A percentile compares a stretch with the other conserved stretches of the same genome.
Evolutionary conservation across 1,140 invertebrate species (phyloP).

Genomic region (Heliconius himera): DNA sequence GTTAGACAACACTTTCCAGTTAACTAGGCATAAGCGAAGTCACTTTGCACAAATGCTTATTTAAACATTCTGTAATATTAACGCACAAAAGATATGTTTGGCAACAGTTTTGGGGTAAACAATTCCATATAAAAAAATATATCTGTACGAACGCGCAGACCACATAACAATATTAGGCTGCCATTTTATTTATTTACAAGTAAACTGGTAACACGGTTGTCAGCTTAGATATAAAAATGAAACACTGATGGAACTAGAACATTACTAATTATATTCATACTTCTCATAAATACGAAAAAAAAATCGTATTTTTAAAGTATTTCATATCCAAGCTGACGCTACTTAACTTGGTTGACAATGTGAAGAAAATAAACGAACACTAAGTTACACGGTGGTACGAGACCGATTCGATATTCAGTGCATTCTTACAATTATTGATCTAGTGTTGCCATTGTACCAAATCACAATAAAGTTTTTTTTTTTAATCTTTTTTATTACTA

Average conservation of each 20-base stretch:
- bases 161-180: background rate
- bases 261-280: background rate
- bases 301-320: background rate
- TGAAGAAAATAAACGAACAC: background rate
- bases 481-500: background rate
- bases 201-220: background rate
- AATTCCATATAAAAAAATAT: background rate
- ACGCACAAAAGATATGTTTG: slow-evolving; percentile 1
- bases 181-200: slow-evolving; percentile 4
- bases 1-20: slow-evolving; percentile 17
- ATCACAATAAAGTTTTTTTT: background rate
- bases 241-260: background rate
- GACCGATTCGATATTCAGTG: background rate
- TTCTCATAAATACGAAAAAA: background rate
- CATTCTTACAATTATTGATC: background rate
- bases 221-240: background rate
- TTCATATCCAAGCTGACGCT: background rate
- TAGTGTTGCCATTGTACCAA: background rate
- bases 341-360: background rate
- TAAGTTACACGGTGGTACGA: background rate
- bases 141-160: background rate
- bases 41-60: slow-evolving; percentile 1
- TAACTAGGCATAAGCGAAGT: slow-evolving; percentile 24
- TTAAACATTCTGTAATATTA: background rate
- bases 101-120: slow-evolving; percentile 9